phyloP scores from a whole-genome alignment of 2,888 invertebrate species.

The Bombylius discolor region DNA sequence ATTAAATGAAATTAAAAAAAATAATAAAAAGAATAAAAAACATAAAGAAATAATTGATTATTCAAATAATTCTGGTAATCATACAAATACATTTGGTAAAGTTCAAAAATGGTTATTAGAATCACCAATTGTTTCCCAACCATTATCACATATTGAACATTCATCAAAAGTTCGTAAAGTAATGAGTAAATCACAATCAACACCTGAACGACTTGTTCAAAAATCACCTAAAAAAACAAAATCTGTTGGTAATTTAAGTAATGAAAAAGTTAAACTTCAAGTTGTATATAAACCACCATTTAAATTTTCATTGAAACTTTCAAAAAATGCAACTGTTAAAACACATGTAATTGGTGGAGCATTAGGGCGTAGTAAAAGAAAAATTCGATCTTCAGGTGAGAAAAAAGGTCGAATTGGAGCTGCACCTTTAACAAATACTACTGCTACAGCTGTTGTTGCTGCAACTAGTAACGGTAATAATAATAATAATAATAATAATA shows the following conservation, averaged over 20 bases:
- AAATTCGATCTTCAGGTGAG: conserved; percentile 13
- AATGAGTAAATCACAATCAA: conserved; percentile 73
- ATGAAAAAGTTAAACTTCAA: conserved; percentile 62
- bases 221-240: conserved; percentile 51
- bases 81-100: conserved; percentile 47
- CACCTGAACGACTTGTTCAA: conserved; percentile 57
- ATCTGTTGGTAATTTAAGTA: conserved; percentile 54
- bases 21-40: conserved; percentile 42
- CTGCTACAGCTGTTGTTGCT: conserved; percentile 8
- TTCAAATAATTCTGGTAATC: conserved; percentile 39
- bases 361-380: conserved; percentile 25
- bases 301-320: conserved; percentile 67
- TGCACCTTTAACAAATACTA: not conserved
- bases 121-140: conserved; percentile 44
- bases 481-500: not conserved
- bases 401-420: conserved; percentile 18
- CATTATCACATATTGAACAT: conserved; percentile 34
- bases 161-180: conserved; percentile 33
- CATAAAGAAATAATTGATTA: conserved; percentile 67
- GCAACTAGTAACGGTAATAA: not conserved
- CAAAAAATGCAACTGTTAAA: conserved; percentile 34
- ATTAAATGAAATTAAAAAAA: conserved; percentile 33
- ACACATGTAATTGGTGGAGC: conserved; percentile 31
- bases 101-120: conserved; percentile 78
- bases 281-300: conserved; percentile 81